Evolutionary conservation across 2,113 vertebrate species (phyloP).

Genomic region (Syrmaticus mikado): DNA sequence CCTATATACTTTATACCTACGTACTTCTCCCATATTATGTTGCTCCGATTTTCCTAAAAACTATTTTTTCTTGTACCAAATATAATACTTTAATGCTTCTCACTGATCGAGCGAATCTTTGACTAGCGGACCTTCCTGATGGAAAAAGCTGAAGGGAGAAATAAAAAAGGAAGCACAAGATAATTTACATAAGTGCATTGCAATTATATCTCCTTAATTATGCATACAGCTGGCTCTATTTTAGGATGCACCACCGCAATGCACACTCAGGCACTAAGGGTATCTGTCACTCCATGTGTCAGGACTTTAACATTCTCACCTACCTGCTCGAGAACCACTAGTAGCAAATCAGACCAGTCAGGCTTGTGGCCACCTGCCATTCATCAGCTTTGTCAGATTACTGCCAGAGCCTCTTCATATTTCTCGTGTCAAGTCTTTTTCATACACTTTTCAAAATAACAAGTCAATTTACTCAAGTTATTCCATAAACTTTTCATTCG

Average conservation of each 20-base stretch:
- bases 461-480: not conserved
- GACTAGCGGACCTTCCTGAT: not conserved
- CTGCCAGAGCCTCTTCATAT: not conserved
- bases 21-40: not conserved
- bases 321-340: conserved; percentile 32
- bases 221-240: conserved; percentile 67
- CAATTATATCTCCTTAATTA: conserved; percentile 67
- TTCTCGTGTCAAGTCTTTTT: not conserved
- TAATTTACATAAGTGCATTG: conserved; percentile 37
- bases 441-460: conserved; percentile 4
- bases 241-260: conserved; percentile 37
- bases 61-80: not conserved
- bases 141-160: not conserved
- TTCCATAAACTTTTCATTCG: not conserved
- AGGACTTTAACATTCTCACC: conserved; percentile 30
- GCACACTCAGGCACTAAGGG: conserved; percentile 5
- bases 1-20: not conserved
- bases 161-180: not conserved
- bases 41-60: not conserved
- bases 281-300: conserved; percentile 60
- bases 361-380: conserved; percentile 38
- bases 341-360: not conserved
- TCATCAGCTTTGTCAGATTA: not conserved
- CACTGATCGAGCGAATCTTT: not conserved
- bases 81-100: not conserved